Percentiles rank a stretch among this genome's conserved stretches.
These are phyloP conservation scores for Centropus unirufus DNA, from an alignment of 2,113 vertebrate species.

Conservation along the genomic window DNA sequence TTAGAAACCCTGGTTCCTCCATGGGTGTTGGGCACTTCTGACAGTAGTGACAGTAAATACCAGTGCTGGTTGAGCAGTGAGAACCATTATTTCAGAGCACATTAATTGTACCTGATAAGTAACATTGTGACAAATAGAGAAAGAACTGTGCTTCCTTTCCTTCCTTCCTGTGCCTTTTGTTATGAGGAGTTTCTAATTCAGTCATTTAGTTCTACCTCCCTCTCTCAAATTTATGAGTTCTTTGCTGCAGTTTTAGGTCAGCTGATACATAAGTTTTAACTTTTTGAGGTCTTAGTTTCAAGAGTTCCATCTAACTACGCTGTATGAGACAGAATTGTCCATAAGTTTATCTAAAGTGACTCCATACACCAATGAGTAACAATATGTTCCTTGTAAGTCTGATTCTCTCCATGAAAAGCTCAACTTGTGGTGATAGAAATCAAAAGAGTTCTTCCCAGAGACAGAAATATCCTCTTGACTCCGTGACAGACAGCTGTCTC, in stretches of 20 bases:
- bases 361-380: not conserved
- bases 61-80: slow-evolving; percentile 6
- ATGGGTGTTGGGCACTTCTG: slow-evolving; percentile 6
- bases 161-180: not conserved
- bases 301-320: not conserved
- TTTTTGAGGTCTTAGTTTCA: not conserved
- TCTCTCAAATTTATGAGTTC: not conserved
- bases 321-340: not conserved
- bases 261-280: not conserved
- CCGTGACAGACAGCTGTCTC: not conserved
- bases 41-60: slow-evolving; percentile 35
- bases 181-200: not conserved
- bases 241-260: not conserved
- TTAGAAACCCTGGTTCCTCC: not conserved
- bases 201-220: not conserved
- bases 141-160: not conserved
- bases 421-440: not conserved
- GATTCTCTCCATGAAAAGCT: not conserved
- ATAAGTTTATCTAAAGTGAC: not conserved
- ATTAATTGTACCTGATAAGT: slow-evolving; percentile 13
- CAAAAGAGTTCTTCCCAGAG: not conserved
- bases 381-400: not conserved
- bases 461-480: not conserved
- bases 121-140: not conserved
- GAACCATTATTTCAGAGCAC: slow-evolving; percentile 10